phyloP scores from a whole-genome alignment of 2,797 vertebrate species.

The Sciurus vulgaris region DNA sequence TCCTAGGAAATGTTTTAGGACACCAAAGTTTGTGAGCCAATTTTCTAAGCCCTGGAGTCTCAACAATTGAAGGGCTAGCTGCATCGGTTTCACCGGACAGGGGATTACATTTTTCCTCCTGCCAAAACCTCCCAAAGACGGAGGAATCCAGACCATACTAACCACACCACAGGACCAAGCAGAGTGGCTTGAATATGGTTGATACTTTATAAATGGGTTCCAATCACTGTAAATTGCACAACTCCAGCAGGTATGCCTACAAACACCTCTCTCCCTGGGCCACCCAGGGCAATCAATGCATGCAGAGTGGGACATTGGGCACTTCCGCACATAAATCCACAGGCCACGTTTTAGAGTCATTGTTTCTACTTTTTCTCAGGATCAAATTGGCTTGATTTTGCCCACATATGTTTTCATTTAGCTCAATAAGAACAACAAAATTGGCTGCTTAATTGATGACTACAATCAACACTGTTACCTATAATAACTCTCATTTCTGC shows the following conservation, averaged over 20 bases:
- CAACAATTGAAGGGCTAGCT: neutral
- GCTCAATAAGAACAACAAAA: slow-evolving; percentile 15
- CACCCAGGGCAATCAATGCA: neutral
- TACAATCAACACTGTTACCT: neutral
- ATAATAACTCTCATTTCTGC: neutral
- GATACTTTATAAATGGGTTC: neutral
- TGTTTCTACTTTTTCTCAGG: neutral
- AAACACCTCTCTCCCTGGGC: neutral
- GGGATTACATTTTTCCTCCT: neutral
- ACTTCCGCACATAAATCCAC: neutral
- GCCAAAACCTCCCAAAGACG: neutral
- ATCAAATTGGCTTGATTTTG: slow-evolving; percentile 35
- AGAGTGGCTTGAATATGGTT: neutral
- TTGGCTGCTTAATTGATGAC: neutral
- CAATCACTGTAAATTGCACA: neutral
- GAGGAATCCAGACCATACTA: neutral
- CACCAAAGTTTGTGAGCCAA: neutral
- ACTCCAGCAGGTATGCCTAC: neutral
- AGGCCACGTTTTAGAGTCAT: neutral
- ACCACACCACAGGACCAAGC: neutral
- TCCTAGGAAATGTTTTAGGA: slow-evolving; percentile 15
- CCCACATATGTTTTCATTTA: neutral
- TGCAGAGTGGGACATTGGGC: neutral
- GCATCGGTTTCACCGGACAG: neutral
- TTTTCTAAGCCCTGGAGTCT: neutral